Percentiles rank a stretch among this genome's conserved stretches.
These are phyloP conservation scores for Catostomus latipinnis DNA, from an alignment of 2,797 vertebrate genomes.

Conservation along the genomic window DNA sequence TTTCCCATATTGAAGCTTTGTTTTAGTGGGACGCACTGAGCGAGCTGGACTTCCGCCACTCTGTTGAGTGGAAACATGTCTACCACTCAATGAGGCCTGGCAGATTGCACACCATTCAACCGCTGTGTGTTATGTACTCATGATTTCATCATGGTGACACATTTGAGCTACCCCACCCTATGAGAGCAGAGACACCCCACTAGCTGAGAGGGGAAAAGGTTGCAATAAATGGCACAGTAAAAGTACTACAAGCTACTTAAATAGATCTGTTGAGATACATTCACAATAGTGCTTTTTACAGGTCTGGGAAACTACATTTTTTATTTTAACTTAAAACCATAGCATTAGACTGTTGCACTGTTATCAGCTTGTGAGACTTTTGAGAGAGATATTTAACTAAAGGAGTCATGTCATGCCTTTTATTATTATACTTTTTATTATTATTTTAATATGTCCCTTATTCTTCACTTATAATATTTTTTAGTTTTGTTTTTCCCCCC, in stretches of 20 bases:
- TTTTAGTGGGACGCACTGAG: not conserved
- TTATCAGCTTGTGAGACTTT: not conserved
- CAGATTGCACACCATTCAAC: constrained; percentile 16
- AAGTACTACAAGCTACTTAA: not conserved
- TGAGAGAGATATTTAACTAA: not conserved
- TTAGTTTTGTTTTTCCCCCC: no score
- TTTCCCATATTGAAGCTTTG: constrained; percentile 57
- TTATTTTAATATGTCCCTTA: no score
- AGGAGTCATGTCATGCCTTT: no score
- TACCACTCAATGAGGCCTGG: not conserved
- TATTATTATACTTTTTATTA: no score
- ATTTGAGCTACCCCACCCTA: constrained; percentile 26
- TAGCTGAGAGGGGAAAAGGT: not conserved
- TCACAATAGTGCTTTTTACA: not conserved
- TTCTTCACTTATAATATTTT: no score
- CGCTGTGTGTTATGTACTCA: constrained; percentile 32
- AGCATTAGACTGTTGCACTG: not conserved
- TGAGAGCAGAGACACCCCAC: not conserved
- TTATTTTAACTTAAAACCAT: not conserved
- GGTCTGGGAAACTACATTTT: no score
- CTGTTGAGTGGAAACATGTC: constrained; percentile 27
- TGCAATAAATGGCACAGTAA: not conserved
- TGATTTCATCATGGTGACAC: constrained; percentile 53
- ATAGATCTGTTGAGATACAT: not conserved
- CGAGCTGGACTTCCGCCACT: not conserved